phyloP scores from a whole-genome alignment of 2,113 vertebrate genomes.

The Cyrtonyx montezumae region DNA sequence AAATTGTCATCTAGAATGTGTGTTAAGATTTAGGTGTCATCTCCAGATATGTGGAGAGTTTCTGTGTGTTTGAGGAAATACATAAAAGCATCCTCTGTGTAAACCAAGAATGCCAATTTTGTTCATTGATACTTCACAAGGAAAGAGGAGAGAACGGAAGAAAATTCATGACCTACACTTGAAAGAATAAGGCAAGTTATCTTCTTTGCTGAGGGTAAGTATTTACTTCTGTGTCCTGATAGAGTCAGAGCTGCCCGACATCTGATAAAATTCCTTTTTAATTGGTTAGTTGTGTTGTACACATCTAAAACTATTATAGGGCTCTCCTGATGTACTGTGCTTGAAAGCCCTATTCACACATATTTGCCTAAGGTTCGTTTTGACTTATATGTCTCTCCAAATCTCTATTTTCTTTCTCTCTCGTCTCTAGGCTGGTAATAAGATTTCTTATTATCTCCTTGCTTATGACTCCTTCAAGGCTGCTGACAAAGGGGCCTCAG shows the following conservation, averaged over 20 bases:
- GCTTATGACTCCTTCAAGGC: constrained; percentile 31
- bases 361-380: neutral
- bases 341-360: constrained; percentile 2
- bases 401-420: constrained; percentile 15
- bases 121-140: neutral
- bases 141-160: neutral
- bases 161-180: neutral
- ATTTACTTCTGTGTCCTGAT: neutral
- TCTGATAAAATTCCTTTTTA: constrained; percentile 15
- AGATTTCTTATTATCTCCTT: constrained; percentile 50
- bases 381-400: neutral
- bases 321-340: neutral
- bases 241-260: neutral
- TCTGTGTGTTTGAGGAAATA: neutral
- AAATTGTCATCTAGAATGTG: neutral
- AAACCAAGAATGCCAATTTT: neutral
- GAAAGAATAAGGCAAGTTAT: neutral
- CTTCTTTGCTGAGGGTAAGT: neutral
- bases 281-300: constrained; percentile 12
- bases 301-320: neutral
- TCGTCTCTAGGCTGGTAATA: neutral
- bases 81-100: neutral
- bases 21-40: constrained; percentile 2
- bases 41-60: neutral
- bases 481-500: constrained; percentile 22